Conservation (phyloP, 2,113 vertebrate species). For the Indicator indicator region DNA sequence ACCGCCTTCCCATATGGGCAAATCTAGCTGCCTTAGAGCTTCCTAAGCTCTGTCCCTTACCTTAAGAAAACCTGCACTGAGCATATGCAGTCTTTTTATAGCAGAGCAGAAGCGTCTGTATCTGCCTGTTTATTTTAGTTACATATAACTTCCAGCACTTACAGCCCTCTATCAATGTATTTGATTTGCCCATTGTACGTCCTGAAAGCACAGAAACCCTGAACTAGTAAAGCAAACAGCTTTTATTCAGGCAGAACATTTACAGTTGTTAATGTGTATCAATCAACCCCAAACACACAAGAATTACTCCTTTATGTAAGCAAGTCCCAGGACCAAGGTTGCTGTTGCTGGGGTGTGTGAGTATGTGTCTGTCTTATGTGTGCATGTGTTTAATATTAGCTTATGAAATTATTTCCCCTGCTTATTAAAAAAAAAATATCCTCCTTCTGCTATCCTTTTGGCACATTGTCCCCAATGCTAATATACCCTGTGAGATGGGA, state of each 20-base stretch:
- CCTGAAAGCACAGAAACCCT: slow-evolving; percentile 34
- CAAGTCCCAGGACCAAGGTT: background rate
- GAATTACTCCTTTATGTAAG: slow-evolving; percentile 36
- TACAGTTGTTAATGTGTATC: slow-evolving; percentile 60
- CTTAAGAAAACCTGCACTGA: slow-evolving; percentile 85
- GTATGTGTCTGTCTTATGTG: background rate
- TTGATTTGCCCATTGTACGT: slow-evolving; percentile 47
- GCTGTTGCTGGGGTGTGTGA: background rate
- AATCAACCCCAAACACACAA: background rate
- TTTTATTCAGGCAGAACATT: slow-evolving; percentile 7
- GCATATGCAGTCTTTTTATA: slow-evolving; percentile 87
- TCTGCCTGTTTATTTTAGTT: slow-evolving; percentile 83
- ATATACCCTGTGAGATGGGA: background rate
- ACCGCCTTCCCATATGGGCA: slow-evolving; percentile 96
- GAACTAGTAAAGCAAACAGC: slow-evolving; percentile 55
- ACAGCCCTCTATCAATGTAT: slow-evolving; percentile 51
- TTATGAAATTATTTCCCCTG: background rate
- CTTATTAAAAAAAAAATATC: background rate
- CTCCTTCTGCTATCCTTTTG: background rate
- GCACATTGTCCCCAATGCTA: background rate
- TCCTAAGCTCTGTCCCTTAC: slow-evolving; percentile 82
- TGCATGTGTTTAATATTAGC: background rate
- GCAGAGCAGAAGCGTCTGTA: slow-evolving; percentile 72
- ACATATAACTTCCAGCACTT: slow-evolving; percentile 71
- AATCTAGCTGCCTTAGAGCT: slow-evolving; percentile 81